A percentile compares a stretch with the other conserved stretches of the same genome.
Conservation (phyloP, 2,113 vertebrate species). For the Etia nguti region DNA sequence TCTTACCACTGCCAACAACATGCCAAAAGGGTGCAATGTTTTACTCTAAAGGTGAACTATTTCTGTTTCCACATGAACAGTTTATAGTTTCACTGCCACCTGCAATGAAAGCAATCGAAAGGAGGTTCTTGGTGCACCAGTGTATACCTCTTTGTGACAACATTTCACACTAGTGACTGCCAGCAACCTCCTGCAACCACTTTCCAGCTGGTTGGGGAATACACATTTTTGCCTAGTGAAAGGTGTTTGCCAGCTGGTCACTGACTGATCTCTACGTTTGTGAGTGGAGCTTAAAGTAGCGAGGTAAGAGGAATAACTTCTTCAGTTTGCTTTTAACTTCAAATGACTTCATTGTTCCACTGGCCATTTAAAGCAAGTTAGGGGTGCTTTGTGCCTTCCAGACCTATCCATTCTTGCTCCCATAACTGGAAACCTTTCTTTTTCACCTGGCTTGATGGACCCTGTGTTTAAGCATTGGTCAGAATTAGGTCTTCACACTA, state of each 20-base stretch:
- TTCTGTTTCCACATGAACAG: not conserved
- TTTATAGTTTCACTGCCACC: not conserved
- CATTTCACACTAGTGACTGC: not conserved
- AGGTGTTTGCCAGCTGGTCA: not conserved
- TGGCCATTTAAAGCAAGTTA: not conserved
- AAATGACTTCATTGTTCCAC: not conserved
- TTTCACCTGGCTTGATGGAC: no score
- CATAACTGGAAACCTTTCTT: no score
- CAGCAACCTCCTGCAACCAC: not conserved
- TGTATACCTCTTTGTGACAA: not conserved
- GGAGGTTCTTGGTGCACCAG: not conserved
- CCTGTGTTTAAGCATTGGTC: no score
- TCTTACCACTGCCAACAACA: not conserved
- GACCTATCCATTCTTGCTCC: no score
- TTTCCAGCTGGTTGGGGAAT: not conserved
- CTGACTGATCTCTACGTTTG: not conserved
- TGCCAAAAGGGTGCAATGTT: not conserved
- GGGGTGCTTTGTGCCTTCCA: no score
- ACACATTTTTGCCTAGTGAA: not conserved
- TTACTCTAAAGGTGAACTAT: not conserved
- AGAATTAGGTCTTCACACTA: no score
- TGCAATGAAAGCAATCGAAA: not conserved
- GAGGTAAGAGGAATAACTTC: not conserved
- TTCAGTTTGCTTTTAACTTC: not conserved
- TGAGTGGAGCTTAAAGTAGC: not conserved